phyloP scores from a whole-genome alignment of 1,140 invertebrate genomes.

The Panulirus ornatus region DNA sequence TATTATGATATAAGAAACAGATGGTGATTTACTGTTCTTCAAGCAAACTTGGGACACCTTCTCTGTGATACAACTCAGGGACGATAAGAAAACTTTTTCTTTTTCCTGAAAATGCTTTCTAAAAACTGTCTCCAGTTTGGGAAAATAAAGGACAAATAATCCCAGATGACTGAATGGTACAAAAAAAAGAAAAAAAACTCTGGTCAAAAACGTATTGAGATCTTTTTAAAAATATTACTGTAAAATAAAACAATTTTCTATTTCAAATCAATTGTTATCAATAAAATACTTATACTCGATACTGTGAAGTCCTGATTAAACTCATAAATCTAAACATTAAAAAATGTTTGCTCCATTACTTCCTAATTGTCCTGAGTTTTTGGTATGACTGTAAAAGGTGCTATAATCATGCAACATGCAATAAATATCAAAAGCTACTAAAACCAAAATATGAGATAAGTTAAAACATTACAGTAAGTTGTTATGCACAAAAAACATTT shows the following conservation, averaged over 20 bases:
- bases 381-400: slow-evolving; percentile 66
- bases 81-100: too few species aligned
- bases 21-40: too few species aligned
- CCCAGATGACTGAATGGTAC: not conserved
- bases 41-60: too few species aligned
- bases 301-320: not conserved
- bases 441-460: slow-evolving; percentile 53
- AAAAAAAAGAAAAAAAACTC: not conserved
- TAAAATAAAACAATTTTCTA: not conserved
- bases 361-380: slow-evolving; percentile 70
- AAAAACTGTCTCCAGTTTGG: too few species aligned
- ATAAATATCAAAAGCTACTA: slow-evolving; percentile 59
- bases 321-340: not conserved
- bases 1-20: too few species aligned
- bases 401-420: slow-evolving; percentile 69
- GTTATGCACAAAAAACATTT: slow-evolving; percentile 56
- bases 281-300: not conserved
- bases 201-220: too few species aligned
- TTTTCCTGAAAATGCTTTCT: too few species aligned
- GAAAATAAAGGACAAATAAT: too few species aligned
- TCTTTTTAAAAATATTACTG: not conserved
- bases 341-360: slow-evolving; percentile 11
- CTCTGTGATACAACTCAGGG: too few species aligned
- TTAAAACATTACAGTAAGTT: slow-evolving; percentile 53
- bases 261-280: not conserved